These are phyloP conservation scores for Champsocephalus gunnari DNA, from an alignment of 2,797 vertebrate species.

Conservation along the genomic window DNA sequence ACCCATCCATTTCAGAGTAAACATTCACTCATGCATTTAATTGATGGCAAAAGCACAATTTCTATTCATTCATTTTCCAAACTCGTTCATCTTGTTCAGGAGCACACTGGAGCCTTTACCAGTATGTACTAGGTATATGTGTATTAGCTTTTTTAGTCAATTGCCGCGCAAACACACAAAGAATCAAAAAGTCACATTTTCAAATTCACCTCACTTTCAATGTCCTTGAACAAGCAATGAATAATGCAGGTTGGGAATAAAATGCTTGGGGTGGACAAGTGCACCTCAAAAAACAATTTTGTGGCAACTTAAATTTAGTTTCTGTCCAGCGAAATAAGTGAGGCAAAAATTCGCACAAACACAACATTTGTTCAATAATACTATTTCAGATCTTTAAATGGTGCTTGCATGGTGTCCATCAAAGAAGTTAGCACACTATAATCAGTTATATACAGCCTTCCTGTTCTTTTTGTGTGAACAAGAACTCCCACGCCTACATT, in stretches of 20 bases:
- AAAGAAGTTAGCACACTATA: too few species aligned
- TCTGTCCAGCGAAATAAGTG: too few species aligned
- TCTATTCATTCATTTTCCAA: background rate
- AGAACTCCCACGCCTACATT: too few species aligned
- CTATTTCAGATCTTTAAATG: too few species aligned
- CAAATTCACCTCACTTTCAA: background rate
- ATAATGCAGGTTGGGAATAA: background rate
- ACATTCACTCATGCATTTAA: slow-evolving; percentile 54
- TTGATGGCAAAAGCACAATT: background rate
- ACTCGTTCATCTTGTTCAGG: slow-evolving; percentile 7
- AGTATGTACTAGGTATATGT: background rate
- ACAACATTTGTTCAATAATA: too few species aligned
- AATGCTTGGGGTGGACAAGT: background rate
- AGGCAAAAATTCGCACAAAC: too few species aligned
- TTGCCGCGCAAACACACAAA: background rate
- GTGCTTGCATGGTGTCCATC: too few species aligned
- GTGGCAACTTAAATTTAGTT: too few species aligned
- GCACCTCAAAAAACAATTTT: too few species aligned
- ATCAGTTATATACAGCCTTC: too few species aligned
- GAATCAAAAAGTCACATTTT: background rate
- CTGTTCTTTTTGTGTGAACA: too few species aligned
- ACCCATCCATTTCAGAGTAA: slow-evolving; percentile 29
- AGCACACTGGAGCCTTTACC: background rate
- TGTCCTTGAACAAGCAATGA: background rate
- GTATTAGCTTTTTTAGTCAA: background rate